Conservation (phyloP, 2,888 invertebrate genomes). For the Chorisops tibialis region DNA sequence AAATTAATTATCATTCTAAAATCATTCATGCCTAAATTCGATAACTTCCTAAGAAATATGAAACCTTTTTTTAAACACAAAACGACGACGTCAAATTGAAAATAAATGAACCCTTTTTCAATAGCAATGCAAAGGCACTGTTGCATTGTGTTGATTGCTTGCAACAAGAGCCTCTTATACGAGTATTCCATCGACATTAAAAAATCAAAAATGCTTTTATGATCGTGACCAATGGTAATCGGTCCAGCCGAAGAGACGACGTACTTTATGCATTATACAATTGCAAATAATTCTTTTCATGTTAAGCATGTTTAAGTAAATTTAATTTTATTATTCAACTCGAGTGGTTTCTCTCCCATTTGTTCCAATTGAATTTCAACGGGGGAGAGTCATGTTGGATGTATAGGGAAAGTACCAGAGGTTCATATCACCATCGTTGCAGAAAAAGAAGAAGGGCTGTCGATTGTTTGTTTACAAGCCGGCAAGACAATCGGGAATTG, state of each 20-base stretch:
- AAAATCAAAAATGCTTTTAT: not conserved
- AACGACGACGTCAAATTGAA: no score
- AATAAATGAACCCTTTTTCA: no score
- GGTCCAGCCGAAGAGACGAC: not conserved
- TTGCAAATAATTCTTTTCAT: not conserved
- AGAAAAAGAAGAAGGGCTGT: no score
- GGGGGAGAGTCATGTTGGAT: not conserved
- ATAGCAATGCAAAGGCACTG: not conserved
- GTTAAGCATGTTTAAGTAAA: slow-evolving; percentile 23
- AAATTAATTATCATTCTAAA: no score
- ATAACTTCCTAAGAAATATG: no score
- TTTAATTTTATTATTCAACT: slow-evolving; percentile 26
- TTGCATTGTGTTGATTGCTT: not conserved
- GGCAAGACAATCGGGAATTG: no score
- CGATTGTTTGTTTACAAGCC: not conserved
- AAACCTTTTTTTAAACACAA: no score
- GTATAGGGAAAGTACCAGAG: not conserved
- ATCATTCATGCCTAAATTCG: no score
- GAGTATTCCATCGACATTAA: not conserved
- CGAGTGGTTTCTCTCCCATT: slow-evolving; percentile 23
- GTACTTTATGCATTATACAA: not conserved
- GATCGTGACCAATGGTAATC: not conserved
- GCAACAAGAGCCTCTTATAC: not conserved
- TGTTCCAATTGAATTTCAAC: slow-evolving; percentile 23
- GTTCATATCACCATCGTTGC: no score